Evolutionary conservation across 2,797 vertebrate species (phyloP), one percentile per base, ranked within the genome.

Genomic region (Onychomys torridus): DNA sequence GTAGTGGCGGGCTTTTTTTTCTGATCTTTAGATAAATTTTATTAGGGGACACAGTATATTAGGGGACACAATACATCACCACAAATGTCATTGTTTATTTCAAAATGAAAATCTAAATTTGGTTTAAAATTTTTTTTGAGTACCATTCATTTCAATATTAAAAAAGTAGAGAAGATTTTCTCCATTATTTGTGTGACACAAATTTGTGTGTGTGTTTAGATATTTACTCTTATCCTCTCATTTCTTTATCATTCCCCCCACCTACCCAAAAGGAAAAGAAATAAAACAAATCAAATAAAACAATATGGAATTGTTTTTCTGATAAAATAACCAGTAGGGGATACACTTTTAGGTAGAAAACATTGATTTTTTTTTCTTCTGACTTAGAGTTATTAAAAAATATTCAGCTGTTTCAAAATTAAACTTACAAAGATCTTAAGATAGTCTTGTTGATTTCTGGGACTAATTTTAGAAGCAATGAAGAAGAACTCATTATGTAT

Each of bases 381-480:
- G 52, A 83, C 34, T 71, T 71, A 25, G 55, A 49, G 92, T 90
- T 83, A 92, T 96, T 96, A 83, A 92, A 95, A 90, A 92, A 82
- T 90, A 94, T 75, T 94, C 84, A 52, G 3, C 34, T 89, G 46
- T 87, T 96, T 95, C 85, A 97, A 97, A 97, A 90, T 91, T 96
- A 93, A 89, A 84, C 91, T 96, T 83, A 89, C 73, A 94, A 57
- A 61, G 46, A 87, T 94, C 85, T 93, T 94, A 91, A 94, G 59
- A 92, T 93, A 89, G 77, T 93, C 94, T 89, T 96, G 71, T 96
- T 96, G 69, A 97, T 94, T 95, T 97, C 78, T 86, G 23, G 63
- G 77, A 85, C 94, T 96, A 96, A 96, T 95, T 96, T 97, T 97
- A 88, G 90, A 97, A 92, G 65, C 88, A 96, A 93, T 94, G 75